Conservation (phyloP, 2,797 vertebrate species). For the Simalia tracyae region DNA sequence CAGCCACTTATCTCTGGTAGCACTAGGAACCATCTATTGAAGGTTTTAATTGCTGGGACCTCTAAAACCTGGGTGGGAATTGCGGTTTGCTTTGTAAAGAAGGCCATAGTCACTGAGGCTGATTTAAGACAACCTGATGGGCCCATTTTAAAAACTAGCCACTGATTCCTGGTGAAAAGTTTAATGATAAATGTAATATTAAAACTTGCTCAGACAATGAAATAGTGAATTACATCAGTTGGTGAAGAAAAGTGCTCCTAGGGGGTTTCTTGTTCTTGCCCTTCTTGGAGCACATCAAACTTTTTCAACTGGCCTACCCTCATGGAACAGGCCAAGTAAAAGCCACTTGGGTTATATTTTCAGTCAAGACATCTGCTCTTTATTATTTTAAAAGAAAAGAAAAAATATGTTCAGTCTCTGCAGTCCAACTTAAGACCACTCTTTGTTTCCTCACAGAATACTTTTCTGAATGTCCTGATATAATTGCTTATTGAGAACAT, state of each 20-base stretch:
- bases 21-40: not conserved
- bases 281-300: constrained; percentile 1
- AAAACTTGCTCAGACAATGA: not conserved
- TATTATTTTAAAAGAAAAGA: constrained; percentile 10
- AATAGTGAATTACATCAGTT: not conserved
- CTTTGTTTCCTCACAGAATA: not conserved
- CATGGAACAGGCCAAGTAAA: not conserved
- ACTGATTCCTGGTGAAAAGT: not conserved
- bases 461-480: not conserved
- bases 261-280: not conserved
- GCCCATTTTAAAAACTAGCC: not conserved
- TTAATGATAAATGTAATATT: not conserved
- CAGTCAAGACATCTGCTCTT: constrained; percentile 24
- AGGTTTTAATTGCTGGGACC: not conserved
- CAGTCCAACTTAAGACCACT: not conserved
- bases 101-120: not conserved
- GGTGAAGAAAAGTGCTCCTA: not conserved
- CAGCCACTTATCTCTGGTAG: not conserved
- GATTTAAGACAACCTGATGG: not conserved
- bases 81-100: not conserved
- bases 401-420: not conserved
- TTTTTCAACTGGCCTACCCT: not conserved
- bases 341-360: not conserved
- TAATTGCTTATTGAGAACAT: not conserved
- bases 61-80: not conserved